Evolutionary conservation across 92 coral and sea anemone genomes (phyloP), one percentile per base, ranked within the genome.

Genomic region (Palythoa heliodiscus): DNA sequence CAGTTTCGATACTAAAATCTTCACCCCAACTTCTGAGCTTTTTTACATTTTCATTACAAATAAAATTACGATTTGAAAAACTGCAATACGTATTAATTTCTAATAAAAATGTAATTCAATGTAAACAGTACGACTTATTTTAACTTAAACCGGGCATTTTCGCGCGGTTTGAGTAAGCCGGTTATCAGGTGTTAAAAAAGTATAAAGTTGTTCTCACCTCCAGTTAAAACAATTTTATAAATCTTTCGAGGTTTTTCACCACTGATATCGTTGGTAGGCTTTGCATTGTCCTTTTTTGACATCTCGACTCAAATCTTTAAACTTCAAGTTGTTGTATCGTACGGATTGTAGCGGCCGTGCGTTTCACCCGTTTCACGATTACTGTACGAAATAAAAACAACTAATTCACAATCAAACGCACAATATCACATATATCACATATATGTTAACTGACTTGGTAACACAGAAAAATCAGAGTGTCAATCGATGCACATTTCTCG

Each of bases 171-270:
- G 20, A 10, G 69, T 63, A 63, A 6, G 69, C 10, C 69, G 22
- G 25, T 63, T 8, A 19, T 37, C 57, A 25, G 23, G 25, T 38
- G 40, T 78, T 20, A 37, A 24, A 66, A 29, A 38, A 43, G 12
- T 35, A 79, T 11, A 20, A 52, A 55, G 91, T 12, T 69, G 11
- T 19, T 40, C 98, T 58, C 82, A 95, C 98, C 99, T 93, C 99
- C 99, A 48, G 98, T 96, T 48, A 96, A 69, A 39, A 89, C 98
- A 50, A 96, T 94, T 75, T 92, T 95, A 78, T 96, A 96, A 52
- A 96, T 90, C 87, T 87, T 92, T 11, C 78, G 77, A 39, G 60
- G 13, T 48, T 66, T 13, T 66, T 80, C 61, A 25, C 63, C 60
- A 52, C 47, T 23, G 35, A 20, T 40, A 37, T 53, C 84, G 60